Evolutionary conservation across 2,797 vertebrate species (phyloP).

Genomic region (Dendrocincla tyrannina): DNA sequence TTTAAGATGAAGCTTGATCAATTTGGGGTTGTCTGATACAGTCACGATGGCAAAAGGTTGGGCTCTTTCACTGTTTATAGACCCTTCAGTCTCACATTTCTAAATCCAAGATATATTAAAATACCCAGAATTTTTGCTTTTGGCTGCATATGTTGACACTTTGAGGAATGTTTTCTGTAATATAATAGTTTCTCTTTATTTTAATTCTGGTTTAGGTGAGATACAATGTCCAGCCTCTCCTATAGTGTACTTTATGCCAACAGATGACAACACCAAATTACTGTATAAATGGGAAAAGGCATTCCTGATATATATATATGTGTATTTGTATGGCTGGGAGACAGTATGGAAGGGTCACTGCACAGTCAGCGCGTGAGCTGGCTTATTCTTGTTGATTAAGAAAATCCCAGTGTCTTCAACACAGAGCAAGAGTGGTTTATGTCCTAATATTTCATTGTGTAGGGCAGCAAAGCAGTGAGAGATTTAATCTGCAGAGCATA

Average conservation of each 20-base stretch:
- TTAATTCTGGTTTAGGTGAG: background rate
- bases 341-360: slow-evolving; percentile 41
- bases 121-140: background rate
- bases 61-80: background rate
- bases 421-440: background rate
- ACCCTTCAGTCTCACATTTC: background rate
- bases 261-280: slow-evolving; percentile 19
- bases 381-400: slow-evolving; percentile 27
- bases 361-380: slow-evolving; percentile 23
- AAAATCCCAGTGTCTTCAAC: slow-evolving; percentile 28
- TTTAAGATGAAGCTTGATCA: background rate
- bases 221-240: background rate
- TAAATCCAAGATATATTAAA: background rate
- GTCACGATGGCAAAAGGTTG: background rate
- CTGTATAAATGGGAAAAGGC: slow-evolving; percentile 5
- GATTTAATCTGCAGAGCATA: background rate
- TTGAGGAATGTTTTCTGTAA: slow-evolving; percentile 20
- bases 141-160: background rate
- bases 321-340: slow-evolving; percentile 6
- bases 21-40: background rate
- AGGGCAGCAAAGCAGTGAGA: background rate
- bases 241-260: background rate
- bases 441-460: background rate
- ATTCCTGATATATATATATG: slow-evolving; percentile 15
- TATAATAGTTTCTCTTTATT: slow-evolving; percentile 17